Evolutionary conservation across 1,140 invertebrate genomes (phyloP).

Genomic region (Aradophagus sp.): DNA sequence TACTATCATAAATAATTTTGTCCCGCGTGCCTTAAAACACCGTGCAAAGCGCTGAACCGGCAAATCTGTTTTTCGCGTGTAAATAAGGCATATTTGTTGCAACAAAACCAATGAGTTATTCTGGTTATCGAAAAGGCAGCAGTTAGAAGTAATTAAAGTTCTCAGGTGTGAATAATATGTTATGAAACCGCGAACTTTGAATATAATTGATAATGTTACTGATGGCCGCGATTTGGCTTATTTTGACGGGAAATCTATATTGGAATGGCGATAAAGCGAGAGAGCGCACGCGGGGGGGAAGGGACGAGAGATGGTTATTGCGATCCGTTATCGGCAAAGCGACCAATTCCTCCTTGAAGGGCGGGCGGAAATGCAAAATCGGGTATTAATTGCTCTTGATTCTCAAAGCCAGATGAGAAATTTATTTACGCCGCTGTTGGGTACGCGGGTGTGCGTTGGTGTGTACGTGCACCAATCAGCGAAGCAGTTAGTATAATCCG

Average conservation of each 20-base stretch:
- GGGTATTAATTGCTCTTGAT: slow-evolving; percentile 58
- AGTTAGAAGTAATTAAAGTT: no score
- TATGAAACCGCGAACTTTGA: slow-evolving; percentile 43
- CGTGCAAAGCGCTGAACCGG: no score
- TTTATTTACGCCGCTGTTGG: slow-evolving; percentile 52
- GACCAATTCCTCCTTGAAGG: slow-evolving; percentile 49
- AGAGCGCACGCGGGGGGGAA: no score
- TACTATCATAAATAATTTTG: no score
- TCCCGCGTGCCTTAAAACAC: no score
- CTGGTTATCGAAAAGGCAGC: no score
- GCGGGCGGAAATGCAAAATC: slow-evolving; percentile 55
- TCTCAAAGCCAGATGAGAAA: slow-evolving; percentile 55
- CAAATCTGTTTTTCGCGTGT: no score
- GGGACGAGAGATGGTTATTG: slow-evolving; percentile 45
- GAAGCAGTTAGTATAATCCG: slow-evolving; percentile 57
- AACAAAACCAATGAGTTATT: no score
- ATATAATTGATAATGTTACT: slow-evolving; percentile 52
- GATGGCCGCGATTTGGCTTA: slow-evolving; percentile 38
- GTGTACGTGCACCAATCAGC: slow-evolving; percentile 50
- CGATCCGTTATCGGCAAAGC: slow-evolving; percentile 47
- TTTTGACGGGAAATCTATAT: slow-evolving; percentile 45
- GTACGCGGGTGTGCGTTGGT: no score
- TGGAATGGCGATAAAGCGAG: slow-evolving; percentile 16
- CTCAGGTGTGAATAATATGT: no score
- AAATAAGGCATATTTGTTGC: no score